Evolutionary conservation across 64 coral and sea anemone genomes (phyloP).

Genomic region (Astreopora myriophthalma): DNA sequence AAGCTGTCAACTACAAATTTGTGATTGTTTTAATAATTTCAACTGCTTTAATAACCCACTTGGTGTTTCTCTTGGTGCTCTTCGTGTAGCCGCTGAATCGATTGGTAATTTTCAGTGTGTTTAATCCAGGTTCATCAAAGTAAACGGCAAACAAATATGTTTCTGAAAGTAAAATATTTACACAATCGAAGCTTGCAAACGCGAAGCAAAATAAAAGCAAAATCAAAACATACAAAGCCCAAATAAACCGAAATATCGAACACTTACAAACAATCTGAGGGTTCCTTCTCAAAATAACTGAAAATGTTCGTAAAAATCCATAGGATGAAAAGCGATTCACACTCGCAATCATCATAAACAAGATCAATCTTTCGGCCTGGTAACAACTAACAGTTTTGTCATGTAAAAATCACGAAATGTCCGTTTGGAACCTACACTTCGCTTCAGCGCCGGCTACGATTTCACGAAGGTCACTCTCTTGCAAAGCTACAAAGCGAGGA

Average conservation of each 20-base stretch:
- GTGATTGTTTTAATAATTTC: no score
- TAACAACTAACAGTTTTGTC: neutral
- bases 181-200: neutral
- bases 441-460: no score
- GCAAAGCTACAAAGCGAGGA: no score
- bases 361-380: neutral
- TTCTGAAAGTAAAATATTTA: neutral
- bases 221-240: neutral
- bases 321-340: neutral
- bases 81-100: no score
- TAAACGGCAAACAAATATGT: neutral
- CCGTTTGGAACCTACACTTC: neutral
- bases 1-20: no score
- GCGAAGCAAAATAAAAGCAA: neutral
- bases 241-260: neutral
- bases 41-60: no score
- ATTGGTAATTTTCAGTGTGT: no score
- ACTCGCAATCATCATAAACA: neutral
- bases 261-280: neutral
- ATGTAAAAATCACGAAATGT: neutral
- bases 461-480: no score
- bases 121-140: neutral
- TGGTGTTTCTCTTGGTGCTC: no score
- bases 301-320: neutral
- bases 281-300: neutral